phyloP scores from a whole-genome alignment of 2,888 invertebrate species.

The Miltochrista miniata region DNA sequence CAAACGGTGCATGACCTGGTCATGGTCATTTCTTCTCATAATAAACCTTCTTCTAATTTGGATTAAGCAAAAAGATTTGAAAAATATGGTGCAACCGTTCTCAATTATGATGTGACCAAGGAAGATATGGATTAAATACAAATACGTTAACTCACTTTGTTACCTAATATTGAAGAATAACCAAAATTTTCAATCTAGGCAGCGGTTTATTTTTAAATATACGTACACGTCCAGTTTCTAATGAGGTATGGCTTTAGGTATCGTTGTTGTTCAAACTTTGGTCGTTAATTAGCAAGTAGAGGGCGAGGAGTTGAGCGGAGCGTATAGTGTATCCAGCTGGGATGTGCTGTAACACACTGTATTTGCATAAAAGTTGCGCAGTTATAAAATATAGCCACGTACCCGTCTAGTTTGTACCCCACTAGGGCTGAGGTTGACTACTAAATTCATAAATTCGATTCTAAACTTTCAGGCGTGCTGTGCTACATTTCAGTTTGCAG shows the following conservation, averaged over 20 bases:
- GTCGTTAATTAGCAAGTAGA: slow-evolving; percentile 63
- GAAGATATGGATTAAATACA: too few species aligned
- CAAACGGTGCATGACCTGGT: too few species aligned
- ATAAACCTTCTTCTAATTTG: too few species aligned
- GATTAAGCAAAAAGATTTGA: too few species aligned
- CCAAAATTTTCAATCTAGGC: too few species aligned
- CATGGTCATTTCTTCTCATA: too few species aligned
- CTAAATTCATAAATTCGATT: neutral
- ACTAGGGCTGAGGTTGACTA: slow-evolving; percentile 31
- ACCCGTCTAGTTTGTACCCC: slow-evolving; percentile 30
- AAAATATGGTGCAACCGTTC: too few species aligned
- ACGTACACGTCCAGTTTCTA: slow-evolving; percentile 43
- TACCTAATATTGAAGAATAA: slow-evolving; percentile 6
- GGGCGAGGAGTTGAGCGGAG: slow-evolving; percentile 30
- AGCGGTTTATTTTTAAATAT: slow-evolving; percentile 28
- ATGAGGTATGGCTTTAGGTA: slow-evolving; percentile 55
- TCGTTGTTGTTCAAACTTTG: slow-evolving; percentile 56
- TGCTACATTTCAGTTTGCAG: too few species aligned
- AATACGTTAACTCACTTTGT: slow-evolving; percentile 23
- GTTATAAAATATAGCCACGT: slow-evolving; percentile 43
- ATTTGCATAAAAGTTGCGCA: slow-evolving; percentile 66
- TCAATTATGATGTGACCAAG: too few species aligned
- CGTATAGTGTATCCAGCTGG: slow-evolving; percentile 62
- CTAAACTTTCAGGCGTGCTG: too few species aligned
- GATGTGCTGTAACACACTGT: slow-evolving; percentile 50